Evolutionary conservation across 2,797 vertebrate genomes (phyloP), one percentile per base, ranked within the genome.

Genomic region (Acestrorhynchus altus): DNA sequence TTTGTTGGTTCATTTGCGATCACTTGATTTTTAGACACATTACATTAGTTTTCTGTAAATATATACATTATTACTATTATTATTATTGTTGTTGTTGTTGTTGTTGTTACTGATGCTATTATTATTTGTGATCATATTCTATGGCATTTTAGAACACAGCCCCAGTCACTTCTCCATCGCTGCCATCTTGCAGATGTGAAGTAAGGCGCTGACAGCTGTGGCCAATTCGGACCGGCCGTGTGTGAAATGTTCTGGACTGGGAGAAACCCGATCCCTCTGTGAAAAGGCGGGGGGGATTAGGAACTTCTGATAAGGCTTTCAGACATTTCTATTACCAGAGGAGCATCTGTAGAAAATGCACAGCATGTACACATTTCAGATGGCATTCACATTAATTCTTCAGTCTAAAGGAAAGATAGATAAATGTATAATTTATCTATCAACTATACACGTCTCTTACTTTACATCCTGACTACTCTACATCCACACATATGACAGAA

Each of bases 181-280:
- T 92, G 91, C 90, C 92, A 91, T 84, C 71, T 83, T 90, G 89
- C 93, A 93, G 92, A 93, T 92, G 91, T 93, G 91, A 92, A 90
- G 91, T 89, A 89, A 93, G 92, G 90, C 85, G 76, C 85, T 87
- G 91, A 92, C 93, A 94, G 94, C 94, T 94, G 93, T 87, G 84
- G 82, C 87, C 79, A 86, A 87, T 89, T 88, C 82, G 76, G 77
- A 74, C 72, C 71, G 89, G 84, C 89, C 86, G 86, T 86, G 90
- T 92, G 93, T 91, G 91, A 91, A 91, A 88, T 78, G 83, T 54
- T 81, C 86, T 88, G 89, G 88, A 91, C 90, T 81, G 91, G 90
- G 85, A 79, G 93, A 92, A 93, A 94, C 90, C 54, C 83, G 85
- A 94, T 93, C 90, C 88, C 90, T 94, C 93, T 94, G 94, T 94